phyloP scores from a whole-genome alignment of 1,140 invertebrate species.

The Melanaphis sacchari region DNA sequence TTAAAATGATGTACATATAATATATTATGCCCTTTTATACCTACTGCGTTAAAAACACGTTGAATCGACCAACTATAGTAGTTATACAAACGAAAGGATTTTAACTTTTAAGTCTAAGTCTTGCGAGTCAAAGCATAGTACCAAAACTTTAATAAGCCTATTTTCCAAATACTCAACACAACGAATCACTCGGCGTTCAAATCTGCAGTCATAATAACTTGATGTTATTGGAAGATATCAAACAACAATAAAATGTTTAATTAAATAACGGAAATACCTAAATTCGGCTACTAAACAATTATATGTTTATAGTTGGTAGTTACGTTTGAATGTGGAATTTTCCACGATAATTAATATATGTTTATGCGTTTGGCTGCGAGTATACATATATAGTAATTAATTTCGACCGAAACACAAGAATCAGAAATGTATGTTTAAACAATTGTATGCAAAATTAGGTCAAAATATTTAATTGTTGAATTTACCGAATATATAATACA shows the following conservation, averaged over 20 bases:
- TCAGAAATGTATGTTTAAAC: slow-evolving; percentile 1
- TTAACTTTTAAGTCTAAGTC: too few relatives aligned
- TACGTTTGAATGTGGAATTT: neutral
- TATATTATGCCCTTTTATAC: neutral
- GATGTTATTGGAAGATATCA: neutral
- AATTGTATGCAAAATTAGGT: neutral
- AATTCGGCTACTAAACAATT: neutral
- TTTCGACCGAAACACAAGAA: neutral
- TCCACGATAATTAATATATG: neutral
- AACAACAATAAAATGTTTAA: neutral
- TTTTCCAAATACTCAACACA: neutral
- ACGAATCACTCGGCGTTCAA: neutral
- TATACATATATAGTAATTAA: neutral
- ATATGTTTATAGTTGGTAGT: neutral
- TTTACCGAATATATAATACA: neutral
- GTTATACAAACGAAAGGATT: neutral
- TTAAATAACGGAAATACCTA: neutral
- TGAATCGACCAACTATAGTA: neutral
- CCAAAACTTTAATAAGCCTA: neutral
- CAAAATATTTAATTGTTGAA: slow-evolving; percentile 2
- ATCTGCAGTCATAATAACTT: neutral
- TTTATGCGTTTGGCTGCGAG: too few relatives aligned
- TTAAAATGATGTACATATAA: neutral
- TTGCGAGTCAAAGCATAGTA: neutral
- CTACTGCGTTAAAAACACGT: neutral